Evolutionary conservation across 2,888 invertebrate species (phyloP).

Genomic region (Synergus gifuensis): DNA sequence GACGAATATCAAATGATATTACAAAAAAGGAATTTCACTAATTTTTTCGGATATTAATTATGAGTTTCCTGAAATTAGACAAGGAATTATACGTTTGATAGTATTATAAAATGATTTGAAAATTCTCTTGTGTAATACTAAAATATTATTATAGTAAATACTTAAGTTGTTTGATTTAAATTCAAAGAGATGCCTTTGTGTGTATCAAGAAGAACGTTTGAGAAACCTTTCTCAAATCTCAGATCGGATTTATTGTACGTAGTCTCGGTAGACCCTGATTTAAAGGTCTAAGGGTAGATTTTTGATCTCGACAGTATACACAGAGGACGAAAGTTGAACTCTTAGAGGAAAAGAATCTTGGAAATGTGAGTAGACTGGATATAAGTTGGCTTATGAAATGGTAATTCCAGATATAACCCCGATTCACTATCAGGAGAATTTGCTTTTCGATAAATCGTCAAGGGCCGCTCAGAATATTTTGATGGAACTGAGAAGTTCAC

Average conservation of each 20-base stretch:
- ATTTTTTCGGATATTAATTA: too few relatives aligned
- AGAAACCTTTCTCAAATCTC: conserved; percentile 23
- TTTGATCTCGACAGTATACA: conserved; percentile 34
- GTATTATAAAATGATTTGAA: too few relatives aligned
- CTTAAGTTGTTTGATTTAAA: conserved; percentile 1
- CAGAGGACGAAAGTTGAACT: conserved; percentile 21
- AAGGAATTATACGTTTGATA: too few relatives aligned
- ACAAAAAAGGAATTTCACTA: too few relatives aligned
- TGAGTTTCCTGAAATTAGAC: too few relatives aligned
- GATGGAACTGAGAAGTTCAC: neutral
- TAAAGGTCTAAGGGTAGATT: conserved; percentile 4
- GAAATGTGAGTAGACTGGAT: conserved; percentile 29
- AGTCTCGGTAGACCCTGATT: neutral
- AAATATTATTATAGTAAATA: conserved; percentile 15
- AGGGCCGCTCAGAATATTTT: neutral
- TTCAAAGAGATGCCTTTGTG: neutral
- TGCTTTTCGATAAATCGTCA: conserved; percentile 24
- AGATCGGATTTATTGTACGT: conserved; percentile 29
- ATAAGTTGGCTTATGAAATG: conserved; percentile 38
- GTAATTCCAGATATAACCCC: conserved; percentile 25
- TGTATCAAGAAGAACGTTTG: conserved; percentile 21
- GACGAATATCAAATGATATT: too few relatives aligned
- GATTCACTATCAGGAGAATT: neutral
- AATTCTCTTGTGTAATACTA: too few relatives aligned
- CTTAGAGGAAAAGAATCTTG: conserved; percentile 32